Percentiles rank a stretch among this genome's conserved stretches.
Conservation (phyloP, 2,888 invertebrate genomes). For the Phyllotreta striolata region DNA sequence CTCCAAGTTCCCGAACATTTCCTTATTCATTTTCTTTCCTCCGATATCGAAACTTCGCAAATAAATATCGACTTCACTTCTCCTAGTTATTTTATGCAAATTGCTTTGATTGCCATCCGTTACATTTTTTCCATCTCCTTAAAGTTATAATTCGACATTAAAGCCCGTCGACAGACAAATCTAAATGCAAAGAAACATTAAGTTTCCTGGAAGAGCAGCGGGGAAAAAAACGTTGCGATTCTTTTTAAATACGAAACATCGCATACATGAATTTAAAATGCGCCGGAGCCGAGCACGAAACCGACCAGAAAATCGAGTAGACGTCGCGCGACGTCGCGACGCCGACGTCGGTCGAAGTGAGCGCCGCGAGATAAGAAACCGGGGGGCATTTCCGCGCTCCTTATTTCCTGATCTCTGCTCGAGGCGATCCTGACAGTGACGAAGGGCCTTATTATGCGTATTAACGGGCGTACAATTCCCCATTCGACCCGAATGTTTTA, state of each 20-base stretch:
- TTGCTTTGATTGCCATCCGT: too few relatives aligned
- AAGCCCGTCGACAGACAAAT: too few relatives aligned
- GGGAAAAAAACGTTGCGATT: too few relatives aligned
- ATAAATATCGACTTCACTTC: too few relatives aligned
- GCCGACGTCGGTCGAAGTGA: constrained; percentile 50
- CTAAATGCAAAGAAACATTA: too few relatives aligned
- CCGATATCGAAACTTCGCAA: too few relatives aligned
- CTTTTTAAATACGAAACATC: constrained; percentile 38
- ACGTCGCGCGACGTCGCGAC: constrained; percentile 34
- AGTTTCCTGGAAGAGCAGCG: too few relatives aligned
- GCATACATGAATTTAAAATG: constrained; percentile 52
- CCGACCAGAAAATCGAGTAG: constrained; percentile 57
- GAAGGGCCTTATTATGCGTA: constrained; percentile 58
- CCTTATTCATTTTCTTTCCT: too few relatives aligned
- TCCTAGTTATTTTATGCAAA: too few relatives aligned
- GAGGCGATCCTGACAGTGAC: constrained; percentile 53
- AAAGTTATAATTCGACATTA: too few relatives aligned
- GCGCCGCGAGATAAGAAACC: constrained; percentile 34
- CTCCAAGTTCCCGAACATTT: too few relatives aligned
- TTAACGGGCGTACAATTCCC: constrained; percentile 52
- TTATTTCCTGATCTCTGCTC: constrained; percentile 50
- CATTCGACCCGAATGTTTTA: constrained; percentile 26
- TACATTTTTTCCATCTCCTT: too few relatives aligned
- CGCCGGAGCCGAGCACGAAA: constrained; percentile 49
- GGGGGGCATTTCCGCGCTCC: constrained; percentile 50